Percentiles rank a stretch among this genome's conserved stretches.
Conservation (phyloP, 2,888 invertebrate species). For the Melanostoma mellinum region DNA sequence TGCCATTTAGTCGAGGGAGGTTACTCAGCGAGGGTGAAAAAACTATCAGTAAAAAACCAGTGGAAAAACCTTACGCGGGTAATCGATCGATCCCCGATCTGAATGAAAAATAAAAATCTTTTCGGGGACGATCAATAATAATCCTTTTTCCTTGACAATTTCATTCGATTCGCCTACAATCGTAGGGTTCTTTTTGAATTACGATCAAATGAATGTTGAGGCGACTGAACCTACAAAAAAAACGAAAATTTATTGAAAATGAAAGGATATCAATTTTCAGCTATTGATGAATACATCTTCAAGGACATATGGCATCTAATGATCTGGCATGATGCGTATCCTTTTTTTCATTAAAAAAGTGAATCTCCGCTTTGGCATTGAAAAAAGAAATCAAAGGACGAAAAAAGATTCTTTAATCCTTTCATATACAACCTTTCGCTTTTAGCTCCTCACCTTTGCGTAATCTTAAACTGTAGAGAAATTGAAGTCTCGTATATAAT, state of each 20-base stretch:
- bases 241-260: slow-evolving; percentile 42
- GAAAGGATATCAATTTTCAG: slow-evolving; percentile 70
- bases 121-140: slow-evolving; percentile 18
- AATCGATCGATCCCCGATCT: slow-evolving; percentile 57
- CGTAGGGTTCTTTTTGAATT: slow-evolving; percentile 48
- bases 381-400: slow-evolving; percentile 15
- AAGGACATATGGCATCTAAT: slow-evolving; percentile 63
- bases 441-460: slow-evolving; percentile 26
- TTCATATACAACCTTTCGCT: slow-evolving; percentile 54
- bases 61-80: slow-evolving; percentile 57
- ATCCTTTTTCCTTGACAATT: slow-evolving; percentile 56
- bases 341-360: slow-evolving; percentile 13
- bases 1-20: slow-evolving; percentile 42
- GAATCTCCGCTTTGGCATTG: slow-evolving; percentile 50
- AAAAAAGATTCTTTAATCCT: slow-evolving; percentile 65
- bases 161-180: slow-evolving; percentile 72
- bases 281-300: slow-evolving; percentile 52
- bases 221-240: slow-evolving; percentile 5
- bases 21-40: slow-evolving; percentile 53
- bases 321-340: slow-evolving; percentile 37
- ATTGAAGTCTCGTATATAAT: slow-evolving; percentile 17
- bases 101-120: slow-evolving; percentile 40
- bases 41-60: slow-evolving; percentile 31
- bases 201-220: slow-evolving; percentile 53
- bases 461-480: slow-evolving; percentile 68